These are phyloP conservation scores for Tubiluchus corallicola DNA, from an alignment of 2,888 invertebrate genomes.

Conservation along the genomic window DNA sequence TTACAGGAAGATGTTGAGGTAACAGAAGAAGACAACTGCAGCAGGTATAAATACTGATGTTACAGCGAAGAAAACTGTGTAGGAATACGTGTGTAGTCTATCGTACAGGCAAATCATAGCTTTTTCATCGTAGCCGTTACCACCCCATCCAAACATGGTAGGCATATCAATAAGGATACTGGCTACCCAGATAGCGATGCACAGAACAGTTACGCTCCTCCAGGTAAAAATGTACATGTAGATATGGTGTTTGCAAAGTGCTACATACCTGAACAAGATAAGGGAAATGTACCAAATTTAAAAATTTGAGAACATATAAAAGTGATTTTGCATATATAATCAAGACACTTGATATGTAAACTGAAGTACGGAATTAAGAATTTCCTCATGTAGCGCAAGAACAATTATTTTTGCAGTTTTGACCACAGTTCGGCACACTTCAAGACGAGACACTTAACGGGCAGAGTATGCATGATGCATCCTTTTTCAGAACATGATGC, in stretches of 20 bases:
- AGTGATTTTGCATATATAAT: too few relatives aligned
- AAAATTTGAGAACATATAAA: too few relatives aligned
- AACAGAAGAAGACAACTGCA: not conserved
- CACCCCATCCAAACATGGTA: slow-evolving; percentile 15
- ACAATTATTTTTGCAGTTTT: too few relatives aligned
- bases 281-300: too few relatives aligned
- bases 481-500: too few relatives aligned
- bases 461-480: too few relatives aligned
- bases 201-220: not conserved
- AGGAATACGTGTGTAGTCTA: slow-evolving; percentile 13
- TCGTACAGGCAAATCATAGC: slow-evolving; percentile 15
- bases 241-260: not conserved
- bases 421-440: too few relatives aligned
- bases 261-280: not conserved
- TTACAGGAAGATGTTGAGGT: not conserved
- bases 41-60: not conserved
- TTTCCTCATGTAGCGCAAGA: too few relatives aligned
- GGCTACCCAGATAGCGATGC: slow-evolving; percentile 1
- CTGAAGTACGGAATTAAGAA: too few relatives aligned
- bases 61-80: slow-evolving; percentile 14
- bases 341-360: too few relatives aligned
- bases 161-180: slow-evolving; percentile 10
- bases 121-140: slow-evolving; percentile 15
- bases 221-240: not conserved
- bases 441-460: too few relatives aligned